Conservation (phyloP, 2,888 invertebrate species). For the Pasiphila rectangulata region DNA sequence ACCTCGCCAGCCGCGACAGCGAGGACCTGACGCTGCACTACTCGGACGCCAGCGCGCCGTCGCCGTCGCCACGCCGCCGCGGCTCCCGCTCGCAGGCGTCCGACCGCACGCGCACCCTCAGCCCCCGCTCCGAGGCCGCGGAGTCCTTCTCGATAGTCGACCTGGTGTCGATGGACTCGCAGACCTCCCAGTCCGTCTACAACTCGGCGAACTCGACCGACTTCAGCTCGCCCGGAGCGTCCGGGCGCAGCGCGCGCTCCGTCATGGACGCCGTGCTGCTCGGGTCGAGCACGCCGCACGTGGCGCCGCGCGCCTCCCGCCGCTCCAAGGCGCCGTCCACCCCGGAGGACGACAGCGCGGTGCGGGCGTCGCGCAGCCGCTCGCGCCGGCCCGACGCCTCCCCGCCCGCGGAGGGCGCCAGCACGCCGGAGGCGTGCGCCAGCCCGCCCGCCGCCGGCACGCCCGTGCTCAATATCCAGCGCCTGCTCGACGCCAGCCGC, state of each 20-base stretch:
- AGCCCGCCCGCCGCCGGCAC: constrained; percentile 57
- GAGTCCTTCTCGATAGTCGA: constrained; percentile 69
- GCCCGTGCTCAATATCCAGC: constrained; percentile 62
- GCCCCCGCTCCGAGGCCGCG: constrained; percentile 41
- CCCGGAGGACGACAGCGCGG: constrained; percentile 47
- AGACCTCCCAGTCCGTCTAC: constrained; percentile 46
- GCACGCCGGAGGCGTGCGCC: constrained; percentile 54
- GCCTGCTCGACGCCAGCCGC: constrained; percentile 54
- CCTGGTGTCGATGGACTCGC: constrained; percentile 58
- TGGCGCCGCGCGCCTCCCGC: constrained; percentile 32
- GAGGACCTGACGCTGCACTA: constrained; percentile 50
- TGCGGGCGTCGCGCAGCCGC: constrained; percentile 46
- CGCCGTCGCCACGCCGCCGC: too few relatives aligned
- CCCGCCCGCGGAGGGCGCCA: constrained; percentile 39
- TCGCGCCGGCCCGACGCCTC: constrained; percentile 58
- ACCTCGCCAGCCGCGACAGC: constrained; percentile 43
- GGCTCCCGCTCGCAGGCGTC: too few relatives aligned
- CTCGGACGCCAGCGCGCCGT: constrained; percentile 40
- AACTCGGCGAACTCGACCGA: constrained; percentile 43
- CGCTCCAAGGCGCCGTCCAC: constrained; percentile 50
- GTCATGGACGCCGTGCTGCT: constrained; percentile 39
- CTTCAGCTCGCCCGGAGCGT: constrained; percentile 41
- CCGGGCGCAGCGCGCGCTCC: constrained; percentile 44
- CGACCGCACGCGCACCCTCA: too few relatives aligned
- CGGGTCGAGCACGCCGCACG: constrained; percentile 58